These are phyloP conservation scores for Leptinotarsa peninsularis DNA, from an alignment of 2,888 invertebrate species.

Conservation along the genomic window DNA sequence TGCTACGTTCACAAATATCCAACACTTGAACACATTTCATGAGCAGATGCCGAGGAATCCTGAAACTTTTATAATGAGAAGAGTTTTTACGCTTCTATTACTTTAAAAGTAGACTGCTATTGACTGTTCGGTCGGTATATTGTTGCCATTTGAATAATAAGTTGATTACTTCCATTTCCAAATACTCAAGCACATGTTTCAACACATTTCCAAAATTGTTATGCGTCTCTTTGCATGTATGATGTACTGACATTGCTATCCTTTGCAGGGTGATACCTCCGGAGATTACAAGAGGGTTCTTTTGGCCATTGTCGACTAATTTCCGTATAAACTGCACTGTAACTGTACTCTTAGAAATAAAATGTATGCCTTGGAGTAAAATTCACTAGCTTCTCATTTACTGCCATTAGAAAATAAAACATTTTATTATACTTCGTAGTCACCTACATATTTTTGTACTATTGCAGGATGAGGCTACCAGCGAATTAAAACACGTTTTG, in stretches of 20 bases:
- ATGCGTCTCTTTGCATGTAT: slow-evolving; percentile 16
- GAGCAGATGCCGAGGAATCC: too few species aligned
- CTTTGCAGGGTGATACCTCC: slow-evolving; percentile 89
- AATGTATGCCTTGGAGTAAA: slow-evolving; percentile 47
- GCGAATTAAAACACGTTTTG: slow-evolving; percentile 75
- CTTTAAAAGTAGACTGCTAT: too few species aligned
- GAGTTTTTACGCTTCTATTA: too few species aligned
- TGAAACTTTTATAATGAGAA: too few species aligned
- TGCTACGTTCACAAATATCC: too few species aligned
- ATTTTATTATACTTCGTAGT: slow-evolving; percentile 27
- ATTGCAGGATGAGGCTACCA: slow-evolving; percentile 75
- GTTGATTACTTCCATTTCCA: too few species aligned
- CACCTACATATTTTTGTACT: slow-evolving; percentile 30
- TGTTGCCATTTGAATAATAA: too few species aligned
- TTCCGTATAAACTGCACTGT: slow-evolving; percentile 53
- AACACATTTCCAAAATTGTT: not conserved
- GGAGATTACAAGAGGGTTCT: slow-evolving; percentile 94
- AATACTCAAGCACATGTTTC: too few species aligned
- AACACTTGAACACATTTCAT: too few species aligned
- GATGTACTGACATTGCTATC: slow-evolving; percentile 54
- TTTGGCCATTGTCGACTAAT: slow-evolving; percentile 80
- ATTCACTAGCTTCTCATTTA: slow-evolving; percentile 58
- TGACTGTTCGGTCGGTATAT: too few species aligned
- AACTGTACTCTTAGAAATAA: slow-evolving; percentile 45
- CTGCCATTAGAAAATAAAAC: slow-evolving; percentile 53